phyloP scores from a whole-genome alignment of 1,140 invertebrate genomes.

The Venturia canescens region DNA sequence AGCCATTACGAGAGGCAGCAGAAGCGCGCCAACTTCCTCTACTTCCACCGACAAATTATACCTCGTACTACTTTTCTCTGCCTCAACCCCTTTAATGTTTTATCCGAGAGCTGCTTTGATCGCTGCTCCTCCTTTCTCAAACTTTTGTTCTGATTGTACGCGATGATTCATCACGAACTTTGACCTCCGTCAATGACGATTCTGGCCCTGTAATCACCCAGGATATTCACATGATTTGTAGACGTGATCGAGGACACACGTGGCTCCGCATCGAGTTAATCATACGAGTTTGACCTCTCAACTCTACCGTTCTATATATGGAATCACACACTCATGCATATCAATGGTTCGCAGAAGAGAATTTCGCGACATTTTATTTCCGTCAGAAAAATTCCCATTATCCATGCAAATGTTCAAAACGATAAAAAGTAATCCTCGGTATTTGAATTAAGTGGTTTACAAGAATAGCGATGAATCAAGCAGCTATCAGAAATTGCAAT shows the following conservation, averaged over 20 bases:
- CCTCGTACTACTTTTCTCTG: constrained; percentile 7
- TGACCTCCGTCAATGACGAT: too few species aligned
- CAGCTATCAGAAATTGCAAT: too few species aligned
- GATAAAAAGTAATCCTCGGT: too few species aligned
- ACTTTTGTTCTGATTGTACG: background rate
- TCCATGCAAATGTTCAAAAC: too few species aligned
- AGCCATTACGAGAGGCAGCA: constrained; percentile 25
- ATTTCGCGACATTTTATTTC: background rate
- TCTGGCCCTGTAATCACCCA: background rate
- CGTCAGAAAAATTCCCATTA: too few species aligned
- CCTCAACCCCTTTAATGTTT: background rate
- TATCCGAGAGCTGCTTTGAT: background rate
- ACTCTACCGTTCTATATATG: too few species aligned
- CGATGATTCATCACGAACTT: background rate
- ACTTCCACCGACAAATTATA: constrained; percentile 1
- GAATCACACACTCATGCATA: background rate
- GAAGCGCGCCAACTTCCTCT: constrained; percentile 33
- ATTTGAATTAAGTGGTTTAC: too few species aligned
- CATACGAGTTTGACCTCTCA: background rate
- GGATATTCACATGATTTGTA: background rate
- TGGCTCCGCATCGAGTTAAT: background rate
- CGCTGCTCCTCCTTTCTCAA: background rate
- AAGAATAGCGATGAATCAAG: too few species aligned
- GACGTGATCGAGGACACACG: background rate
- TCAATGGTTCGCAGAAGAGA: too few species aligned